Evolutionary conservation across 2,113 vertebrate genomes (phyloP).

Genomic region (Salvelinus alpinus): DNA sequence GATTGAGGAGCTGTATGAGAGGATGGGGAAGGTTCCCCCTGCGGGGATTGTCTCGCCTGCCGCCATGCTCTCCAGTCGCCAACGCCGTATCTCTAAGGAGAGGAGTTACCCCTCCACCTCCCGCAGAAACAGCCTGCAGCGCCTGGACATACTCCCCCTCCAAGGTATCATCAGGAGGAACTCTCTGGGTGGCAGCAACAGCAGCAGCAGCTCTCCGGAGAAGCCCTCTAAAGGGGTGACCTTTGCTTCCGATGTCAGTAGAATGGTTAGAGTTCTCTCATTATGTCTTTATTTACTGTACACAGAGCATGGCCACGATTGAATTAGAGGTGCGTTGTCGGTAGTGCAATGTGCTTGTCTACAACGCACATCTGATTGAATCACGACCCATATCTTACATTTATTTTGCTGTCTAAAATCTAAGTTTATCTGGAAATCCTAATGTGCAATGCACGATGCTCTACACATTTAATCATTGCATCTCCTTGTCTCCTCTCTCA

Average conservation of each 20-base stretch:
- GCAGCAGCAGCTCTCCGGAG: constrained; percentile 86
- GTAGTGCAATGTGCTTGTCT: too few species aligned
- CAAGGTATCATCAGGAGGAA: constrained; percentile 92
- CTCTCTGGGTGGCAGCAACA: constrained; percentile 90
- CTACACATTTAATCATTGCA: constrained; percentile 2
- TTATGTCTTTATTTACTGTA: background rate
- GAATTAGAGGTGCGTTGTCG: background rate
- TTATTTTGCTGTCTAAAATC: too few species aligned
- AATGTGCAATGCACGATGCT: background rate
- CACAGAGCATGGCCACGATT: background rate
- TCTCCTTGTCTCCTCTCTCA: constrained; percentile 1
- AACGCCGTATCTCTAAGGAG: constrained; percentile 91
- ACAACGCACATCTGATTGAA: too few species aligned
- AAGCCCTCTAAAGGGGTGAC: constrained; percentile 86
- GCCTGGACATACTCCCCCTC: constrained; percentile 81
- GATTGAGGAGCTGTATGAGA: constrained; percentile 89
- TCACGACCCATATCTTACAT: too few species aligned
- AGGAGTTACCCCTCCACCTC: constrained; percentile 81
- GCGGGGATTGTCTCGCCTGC: constrained; percentile 89
- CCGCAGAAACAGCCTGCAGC: constrained; percentile 91
- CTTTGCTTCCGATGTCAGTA: constrained; percentile 82
- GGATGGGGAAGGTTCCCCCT: constrained; percentile 89
- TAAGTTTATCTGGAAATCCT: too few species aligned
- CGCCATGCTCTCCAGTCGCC: constrained; percentile 88
- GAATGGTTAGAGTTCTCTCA: constrained; percentile 79